phyloP scores from a whole-genome alignment of 2,113 vertebrate genomes.

The Corythornis vintsioides region DNA sequence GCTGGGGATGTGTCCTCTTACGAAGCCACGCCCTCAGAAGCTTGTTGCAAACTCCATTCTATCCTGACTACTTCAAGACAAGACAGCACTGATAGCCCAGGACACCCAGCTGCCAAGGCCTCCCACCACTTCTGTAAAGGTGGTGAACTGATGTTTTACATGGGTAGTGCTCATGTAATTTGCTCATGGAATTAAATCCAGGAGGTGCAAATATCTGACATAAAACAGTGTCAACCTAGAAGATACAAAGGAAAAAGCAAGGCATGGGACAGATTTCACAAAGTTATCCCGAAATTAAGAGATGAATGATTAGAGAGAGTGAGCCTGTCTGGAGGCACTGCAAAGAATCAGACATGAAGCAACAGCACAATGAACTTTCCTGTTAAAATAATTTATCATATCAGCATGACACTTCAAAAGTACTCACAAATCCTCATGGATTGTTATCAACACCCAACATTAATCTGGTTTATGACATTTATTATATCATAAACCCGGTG shows the following conservation, averaged over 20 bases:
- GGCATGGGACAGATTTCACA: accelerated
- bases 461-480: background rate
- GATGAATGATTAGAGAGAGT: background rate
- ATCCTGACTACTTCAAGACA: accelerated
- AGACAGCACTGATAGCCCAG: background rate
- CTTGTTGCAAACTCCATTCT: background rate
- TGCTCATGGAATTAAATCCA: background rate
- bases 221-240: background rate
- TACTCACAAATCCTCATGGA: background rate
- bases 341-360: background rate
- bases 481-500: no score
- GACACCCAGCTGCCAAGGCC: background rate
- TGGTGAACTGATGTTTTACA: background rate
- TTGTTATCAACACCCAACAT: background rate
- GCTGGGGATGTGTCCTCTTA: background rate
- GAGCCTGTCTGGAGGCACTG: background rate
- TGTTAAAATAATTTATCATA: background rate
- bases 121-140: background rate
- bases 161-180: background rate
- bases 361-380: background rate
- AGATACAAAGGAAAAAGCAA: background rate
- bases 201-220: background rate
- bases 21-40: background rate
- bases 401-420: background rate
- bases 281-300: background rate